Evolutionary conservation across 2,888 invertebrate genomes (phyloP).

Genomic region (Slavum lentiscoides): DNA sequence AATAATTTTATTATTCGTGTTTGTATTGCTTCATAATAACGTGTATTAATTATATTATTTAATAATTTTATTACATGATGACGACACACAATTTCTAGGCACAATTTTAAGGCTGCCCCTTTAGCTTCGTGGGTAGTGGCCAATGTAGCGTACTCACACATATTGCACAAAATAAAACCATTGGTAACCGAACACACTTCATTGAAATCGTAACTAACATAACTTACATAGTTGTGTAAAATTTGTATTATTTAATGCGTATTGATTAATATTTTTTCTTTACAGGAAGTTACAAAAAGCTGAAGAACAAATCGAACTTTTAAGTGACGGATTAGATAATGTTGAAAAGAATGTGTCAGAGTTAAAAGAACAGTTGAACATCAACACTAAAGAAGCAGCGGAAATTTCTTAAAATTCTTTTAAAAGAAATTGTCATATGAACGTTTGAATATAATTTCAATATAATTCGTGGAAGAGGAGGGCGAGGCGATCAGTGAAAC

Average conservation of each 20-base stretch:
- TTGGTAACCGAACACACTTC: conserved; percentile 78
- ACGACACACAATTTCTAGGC: too few species aligned
- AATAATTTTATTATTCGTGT: too few species aligned
- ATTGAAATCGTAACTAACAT: conserved; percentile 61
- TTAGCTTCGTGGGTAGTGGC: conserved; percentile 96
- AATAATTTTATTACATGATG: too few species aligned
- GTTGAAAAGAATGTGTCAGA: conserved; percentile 81
- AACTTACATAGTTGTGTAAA: too few species aligned
- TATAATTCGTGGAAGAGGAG: too few species aligned
- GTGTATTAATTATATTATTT: too few species aligned
- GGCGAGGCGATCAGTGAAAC: too few species aligned
- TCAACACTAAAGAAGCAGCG: conserved; percentile 91
- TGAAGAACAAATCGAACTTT: conserved; percentile 77
- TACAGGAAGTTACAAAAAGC: conserved; percentile 77
- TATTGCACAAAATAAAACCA: conserved; percentile 87
- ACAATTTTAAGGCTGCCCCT: conserved; percentile 93
- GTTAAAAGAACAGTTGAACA: conserved; percentile 77
- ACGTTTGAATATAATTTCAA: too few species aligned
- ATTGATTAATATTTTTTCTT: background rate
- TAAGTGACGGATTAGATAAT: conserved; percentile 75
- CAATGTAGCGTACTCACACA: conserved; percentile 89
- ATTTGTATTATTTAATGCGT: too few species aligned
- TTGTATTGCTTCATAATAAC: too few species aligned
- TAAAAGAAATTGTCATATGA: too few species aligned
- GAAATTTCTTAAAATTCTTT: too few species aligned